These are phyloP conservation scores for Timema podura DNA, from an alignment of 2,888 invertebrate species.

Conservation along the genomic window DNA sequence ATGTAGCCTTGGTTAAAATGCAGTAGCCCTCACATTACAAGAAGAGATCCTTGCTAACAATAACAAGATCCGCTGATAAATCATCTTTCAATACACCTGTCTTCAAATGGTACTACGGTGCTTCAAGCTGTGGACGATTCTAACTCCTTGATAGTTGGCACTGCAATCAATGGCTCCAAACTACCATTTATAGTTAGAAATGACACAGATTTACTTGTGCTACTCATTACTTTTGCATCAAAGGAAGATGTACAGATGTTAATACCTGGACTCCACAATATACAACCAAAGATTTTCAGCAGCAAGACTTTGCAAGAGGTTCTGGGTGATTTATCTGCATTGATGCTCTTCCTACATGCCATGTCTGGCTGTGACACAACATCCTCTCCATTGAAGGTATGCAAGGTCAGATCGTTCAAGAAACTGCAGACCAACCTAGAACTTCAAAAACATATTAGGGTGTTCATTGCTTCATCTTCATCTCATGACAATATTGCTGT, in stretches of 20 bases:
- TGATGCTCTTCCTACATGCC: background rate
- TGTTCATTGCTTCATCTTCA: background rate
- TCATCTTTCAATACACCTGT: background rate
- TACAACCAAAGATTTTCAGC: background rate
- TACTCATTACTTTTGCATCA: background rate
- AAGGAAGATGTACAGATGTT: background rate
- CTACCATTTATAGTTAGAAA: background rate
- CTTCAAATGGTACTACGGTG: background rate
- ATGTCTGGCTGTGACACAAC: slow-evolving; percentile 5
- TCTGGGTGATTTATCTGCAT: background rate
- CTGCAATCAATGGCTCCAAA: background rate
- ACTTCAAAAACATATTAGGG: background rate
- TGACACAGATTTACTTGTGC: background rate
- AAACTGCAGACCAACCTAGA: background rate
- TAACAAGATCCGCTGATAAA: background rate
- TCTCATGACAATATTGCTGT: background rate
- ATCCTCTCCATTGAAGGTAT: background rate
- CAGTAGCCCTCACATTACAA: background rate
- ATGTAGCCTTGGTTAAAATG: background rate
- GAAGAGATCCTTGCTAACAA: background rate
- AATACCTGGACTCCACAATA: background rate
- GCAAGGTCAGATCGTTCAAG: background rate
- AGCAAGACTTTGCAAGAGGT: background rate
- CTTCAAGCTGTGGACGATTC: background rate
- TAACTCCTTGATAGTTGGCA: background rate